phyloP scores from a whole-genome alignment of 2,888 invertebrate species.

The Drosophila yooni region DNA sequence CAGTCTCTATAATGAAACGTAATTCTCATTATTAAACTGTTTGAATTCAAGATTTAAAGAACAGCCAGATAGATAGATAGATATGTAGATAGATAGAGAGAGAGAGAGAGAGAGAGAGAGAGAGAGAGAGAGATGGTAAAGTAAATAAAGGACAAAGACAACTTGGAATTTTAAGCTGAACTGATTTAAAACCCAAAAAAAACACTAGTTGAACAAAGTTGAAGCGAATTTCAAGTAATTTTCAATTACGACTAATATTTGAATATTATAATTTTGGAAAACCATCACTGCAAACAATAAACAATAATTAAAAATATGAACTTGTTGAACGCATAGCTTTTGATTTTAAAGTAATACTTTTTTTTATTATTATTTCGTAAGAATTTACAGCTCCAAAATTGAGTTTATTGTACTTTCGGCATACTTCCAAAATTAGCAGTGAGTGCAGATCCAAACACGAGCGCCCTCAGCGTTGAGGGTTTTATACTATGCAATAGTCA shows the following conservation, averaged over 20 bases:
- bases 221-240: not conserved
- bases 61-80: no score
- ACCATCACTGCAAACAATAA: no score
- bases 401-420: slow-evolving; percentile 30
- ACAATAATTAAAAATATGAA: not conserved
- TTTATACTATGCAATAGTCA: slow-evolving; percentile 33
- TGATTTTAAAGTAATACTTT: slow-evolving; percentile 6
- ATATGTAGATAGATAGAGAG: no score
- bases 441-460: slow-evolving; percentile 15
- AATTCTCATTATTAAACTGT: no score
- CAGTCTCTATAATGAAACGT: no score
- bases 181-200: not conserved
- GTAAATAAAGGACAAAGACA: not conserved
- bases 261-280: no score
- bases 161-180: not conserved
- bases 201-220: not conserved
- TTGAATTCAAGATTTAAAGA: no score
- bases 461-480: slow-evolving; percentile 21
- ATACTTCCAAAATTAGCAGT: slow-evolving; percentile 35
- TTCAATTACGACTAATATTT: not conserved
- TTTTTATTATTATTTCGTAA: slow-evolving; percentile 24
- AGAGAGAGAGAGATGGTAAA: not conserved
- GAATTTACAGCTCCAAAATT: slow-evolving; percentile 34
- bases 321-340: not conserved
- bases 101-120: no score